A percentile compares a stretch with the other conserved stretches of the same genome.
These are phyloP conservation scores for Sapayoa aenigma DNA, from an alignment of 2,113 vertebrate genomes.

Conservation along the genomic window DNA sequence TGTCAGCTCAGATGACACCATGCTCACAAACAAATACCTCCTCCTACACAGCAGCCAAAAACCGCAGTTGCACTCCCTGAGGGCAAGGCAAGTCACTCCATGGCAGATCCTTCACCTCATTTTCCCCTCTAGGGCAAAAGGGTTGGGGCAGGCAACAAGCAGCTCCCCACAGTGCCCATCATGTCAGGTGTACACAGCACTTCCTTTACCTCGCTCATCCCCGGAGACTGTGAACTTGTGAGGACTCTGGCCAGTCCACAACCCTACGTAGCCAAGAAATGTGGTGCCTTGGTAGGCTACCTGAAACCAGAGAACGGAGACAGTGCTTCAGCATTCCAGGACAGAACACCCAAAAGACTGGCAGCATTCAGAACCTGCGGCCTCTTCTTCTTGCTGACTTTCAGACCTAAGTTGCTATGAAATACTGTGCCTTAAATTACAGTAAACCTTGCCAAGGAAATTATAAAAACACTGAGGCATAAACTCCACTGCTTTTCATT, in stretches of 20 bases:
- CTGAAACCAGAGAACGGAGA: slow-evolving; percentile 58
- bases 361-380: not conserved
- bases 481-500: not conserved
- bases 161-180: fast-evolving
- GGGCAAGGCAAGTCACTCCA: not conserved
- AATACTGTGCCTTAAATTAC: not conserved
- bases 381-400: not conserved
- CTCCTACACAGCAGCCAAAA: not conserved
- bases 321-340: not conserved
- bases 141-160: not conserved
- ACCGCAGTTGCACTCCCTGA: not conserved
- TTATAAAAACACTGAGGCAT: not conserved
- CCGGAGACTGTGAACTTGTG: slow-evolving; percentile 89
- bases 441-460: not conserved
- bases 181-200: fast-evolving
- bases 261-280: slow-evolving; percentile 88
- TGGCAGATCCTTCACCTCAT: not conserved
- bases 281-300: slow-evolving; percentile 86
- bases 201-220: slow-evolving; percentile 81
- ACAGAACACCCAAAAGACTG: not conserved
- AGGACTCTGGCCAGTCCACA: slow-evolving; percentile 94
- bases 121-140: not conserved
- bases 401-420: not conserved
- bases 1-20: not conserved
- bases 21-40: not conserved